A percentile compares a stretch with the other conserved stretches of the same genome.
phyloP scores from a whole-genome alignment of 1,140 invertebrate genomes.

The Phenacoccus solenopsis region DNA sequence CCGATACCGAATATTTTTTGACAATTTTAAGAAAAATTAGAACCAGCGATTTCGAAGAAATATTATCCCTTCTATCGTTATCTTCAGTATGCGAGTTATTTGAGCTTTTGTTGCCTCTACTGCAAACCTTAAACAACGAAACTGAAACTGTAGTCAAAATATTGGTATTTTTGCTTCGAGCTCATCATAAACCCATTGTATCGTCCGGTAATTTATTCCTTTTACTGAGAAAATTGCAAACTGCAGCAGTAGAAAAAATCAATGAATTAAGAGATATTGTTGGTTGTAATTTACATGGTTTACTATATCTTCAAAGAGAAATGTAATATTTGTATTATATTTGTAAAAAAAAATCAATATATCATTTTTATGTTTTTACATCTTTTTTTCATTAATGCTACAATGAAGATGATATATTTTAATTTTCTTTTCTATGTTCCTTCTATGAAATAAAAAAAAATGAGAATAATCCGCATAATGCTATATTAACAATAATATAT shows the following conservation, averaged over 20 bases:
- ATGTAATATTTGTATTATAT: slow-evolving; percentile 45
- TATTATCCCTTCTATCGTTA: slow-evolving; percentile 73
- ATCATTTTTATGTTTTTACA: no score
- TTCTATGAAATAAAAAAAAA: no score
- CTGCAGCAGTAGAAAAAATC: slow-evolving; percentile 43
- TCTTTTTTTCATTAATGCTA: no score
- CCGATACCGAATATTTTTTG: slow-evolving; percentile 64
- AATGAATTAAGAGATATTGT: slow-evolving; percentile 60
- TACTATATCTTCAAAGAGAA: slow-evolving; percentile 59
- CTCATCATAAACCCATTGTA: slow-evolving; percentile 74
- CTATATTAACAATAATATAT: no score
- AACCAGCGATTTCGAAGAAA: slow-evolving; percentile 75
- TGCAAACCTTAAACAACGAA: slow-evolving; percentile 50
- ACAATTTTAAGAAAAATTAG: slow-evolving; percentile 65
- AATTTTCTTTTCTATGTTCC: no score
- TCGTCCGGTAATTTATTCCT: slow-evolving; percentile 52
- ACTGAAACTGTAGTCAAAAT: slow-evolving; percentile 63
- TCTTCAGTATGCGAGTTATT: slow-evolving; percentile 66
- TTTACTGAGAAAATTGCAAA: slow-evolving; percentile 51
- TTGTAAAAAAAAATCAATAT: no score
- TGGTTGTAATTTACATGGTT: slow-evolving; percentile 75
- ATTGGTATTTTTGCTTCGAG: slow-evolving; percentile 63
- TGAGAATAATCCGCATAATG: no score
- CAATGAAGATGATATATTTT: no score
- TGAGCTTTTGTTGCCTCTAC: slow-evolving; percentile 49